Evolutionary conservation across 2,113 vertebrate genomes (phyloP), one percentile per base, ranked within the genome.

Genomic region (Nannospalax galili): DNA sequence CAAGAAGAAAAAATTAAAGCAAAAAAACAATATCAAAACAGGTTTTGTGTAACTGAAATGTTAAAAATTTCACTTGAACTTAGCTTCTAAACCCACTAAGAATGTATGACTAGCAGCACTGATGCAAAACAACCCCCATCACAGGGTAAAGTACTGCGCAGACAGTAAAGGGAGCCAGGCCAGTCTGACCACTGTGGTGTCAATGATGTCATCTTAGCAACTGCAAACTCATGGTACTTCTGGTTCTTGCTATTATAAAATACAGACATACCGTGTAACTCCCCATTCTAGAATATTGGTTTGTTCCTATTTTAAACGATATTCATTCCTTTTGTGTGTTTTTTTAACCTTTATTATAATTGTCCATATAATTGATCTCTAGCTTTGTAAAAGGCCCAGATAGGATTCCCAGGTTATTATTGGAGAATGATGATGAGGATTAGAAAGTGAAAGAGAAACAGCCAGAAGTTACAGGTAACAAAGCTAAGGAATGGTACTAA

Each of bases 381-480:
- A n/a, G n/a, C n/a, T n/a, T n/a, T n/a, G n/a, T n/a, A n/a, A n/a
- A n/a, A n/a, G n/a, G n/a, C n/a, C n/a, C n/a, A n/a, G n/a, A n/a
- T n/a, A n/a, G n/a, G n/a, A n/a, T n/a, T n/a, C n/a, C n/a, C n/a
- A n/a, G n/a, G n/a, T n/a, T n/a, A n/a, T n/a, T 16, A 56, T 5
- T 85, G 5, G 0, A 40, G 0, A 77, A 35, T 32, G 1, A 3
- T 2, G 24, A 93, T 37, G 14, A 81, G 40, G 6, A 91, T 69
- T 70, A 37, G 65, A 77, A 85, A 94, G 24, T 69, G 65, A 64
- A 92, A 70, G 3, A 3, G 17, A 75, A 96, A 22, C 4, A 69
- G 6, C 4, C 14, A n/a, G 26, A 5, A 69, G 12, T 1, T 79
- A 1, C 16, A 70, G 3, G 52, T 17, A 69, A 3, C 65, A 64